Percentiles rank a stretch among this genome's conserved stretches.
phyloP scores from a whole-genome alignment of 1,140 invertebrate species.

The Gonioctena quinquepunctata region DNA sequence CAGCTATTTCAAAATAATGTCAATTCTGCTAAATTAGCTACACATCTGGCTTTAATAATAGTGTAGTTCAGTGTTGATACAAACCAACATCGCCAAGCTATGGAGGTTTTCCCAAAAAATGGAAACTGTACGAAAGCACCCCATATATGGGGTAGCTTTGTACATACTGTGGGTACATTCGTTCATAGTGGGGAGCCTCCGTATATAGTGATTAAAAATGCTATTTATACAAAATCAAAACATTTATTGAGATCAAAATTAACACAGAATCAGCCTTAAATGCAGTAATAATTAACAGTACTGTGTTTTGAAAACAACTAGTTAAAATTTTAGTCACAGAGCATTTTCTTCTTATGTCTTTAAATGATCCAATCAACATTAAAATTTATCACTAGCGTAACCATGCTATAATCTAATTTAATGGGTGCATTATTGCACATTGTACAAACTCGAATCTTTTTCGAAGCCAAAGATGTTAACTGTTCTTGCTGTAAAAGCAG shows the following conservation, averaged over 20 bases:
- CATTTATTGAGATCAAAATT: not conserved
- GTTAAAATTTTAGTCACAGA: not conserved
- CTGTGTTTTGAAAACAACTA: not conserved
- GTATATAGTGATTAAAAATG: not conserved
- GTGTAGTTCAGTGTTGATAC: not conserved
- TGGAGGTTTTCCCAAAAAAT: not conserved
- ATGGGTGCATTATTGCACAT: not conserved
- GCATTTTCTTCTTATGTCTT: too few species aligned
- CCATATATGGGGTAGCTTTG: not conserved
- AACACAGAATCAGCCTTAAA: not conserved
- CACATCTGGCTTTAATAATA: not conserved
- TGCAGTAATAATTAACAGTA: not conserved
- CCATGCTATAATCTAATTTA: not conserved
- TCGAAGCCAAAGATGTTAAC: not conserved
- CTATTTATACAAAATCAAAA: not conserved
- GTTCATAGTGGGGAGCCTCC: not conserved
- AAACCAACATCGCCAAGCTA: not conserved
- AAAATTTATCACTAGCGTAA: not conserved
- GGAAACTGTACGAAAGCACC: not conserved
- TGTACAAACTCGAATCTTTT: not conserved
- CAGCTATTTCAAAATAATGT: too few species aligned
- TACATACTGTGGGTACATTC: not conserved
- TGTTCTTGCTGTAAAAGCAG: not conserved
- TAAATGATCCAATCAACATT: too few species aligned
- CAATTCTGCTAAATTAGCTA: not conserved